A percentile compares a stretch with the other conserved stretches of the same genome.
Conservation (phyloP, 2,797 vertebrate genomes). For the Scomberomorus guttatus region DNA sequence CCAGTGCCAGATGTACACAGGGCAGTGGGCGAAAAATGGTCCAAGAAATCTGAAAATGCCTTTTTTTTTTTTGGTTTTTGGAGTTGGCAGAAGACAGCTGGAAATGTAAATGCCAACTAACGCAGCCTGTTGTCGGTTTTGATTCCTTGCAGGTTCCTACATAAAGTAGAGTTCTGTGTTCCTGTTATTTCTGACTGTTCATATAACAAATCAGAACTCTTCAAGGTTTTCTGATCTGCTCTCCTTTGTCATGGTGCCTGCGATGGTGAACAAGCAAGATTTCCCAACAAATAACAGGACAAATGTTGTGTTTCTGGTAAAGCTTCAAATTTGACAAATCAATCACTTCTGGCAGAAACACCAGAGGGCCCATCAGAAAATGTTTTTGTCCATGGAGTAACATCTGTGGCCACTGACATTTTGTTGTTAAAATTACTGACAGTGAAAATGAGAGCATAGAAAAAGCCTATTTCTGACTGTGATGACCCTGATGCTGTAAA, state of each 20-base stretch:
- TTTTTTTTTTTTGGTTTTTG: not conserved
- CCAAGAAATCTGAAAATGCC: conserved; percentile 14
- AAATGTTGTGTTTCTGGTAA: not conserved
- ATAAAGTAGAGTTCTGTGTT: not conserved
- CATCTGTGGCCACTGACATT: not conserved
- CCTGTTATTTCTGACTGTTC: not conserved
- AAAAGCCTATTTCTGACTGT: not conserved
- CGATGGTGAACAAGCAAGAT: not conserved
- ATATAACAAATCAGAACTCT: too few relatives aligned
- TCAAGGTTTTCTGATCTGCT: not conserved
- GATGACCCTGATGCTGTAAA: not conserved
- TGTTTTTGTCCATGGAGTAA: not conserved
- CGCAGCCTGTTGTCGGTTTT: not conserved
- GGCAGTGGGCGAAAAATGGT: conserved; percentile 1
- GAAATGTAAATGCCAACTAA: conserved; percentile 5
- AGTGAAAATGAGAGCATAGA: not conserved
- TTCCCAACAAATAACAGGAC: not conserved
- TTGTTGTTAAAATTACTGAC: conserved; percentile 1
- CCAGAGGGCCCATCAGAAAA: not conserved
- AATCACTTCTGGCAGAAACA: not conserved
- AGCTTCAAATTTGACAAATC: not conserved
- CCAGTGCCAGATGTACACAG: conserved; percentile 31
- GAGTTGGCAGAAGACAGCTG: not conserved
- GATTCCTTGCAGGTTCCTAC: not conserved
- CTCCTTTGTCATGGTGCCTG: not conserved